Base-by-base conservation (phyloP, 2,888 invertebrate genomes). In the Luperina nickerlii region DNA sequence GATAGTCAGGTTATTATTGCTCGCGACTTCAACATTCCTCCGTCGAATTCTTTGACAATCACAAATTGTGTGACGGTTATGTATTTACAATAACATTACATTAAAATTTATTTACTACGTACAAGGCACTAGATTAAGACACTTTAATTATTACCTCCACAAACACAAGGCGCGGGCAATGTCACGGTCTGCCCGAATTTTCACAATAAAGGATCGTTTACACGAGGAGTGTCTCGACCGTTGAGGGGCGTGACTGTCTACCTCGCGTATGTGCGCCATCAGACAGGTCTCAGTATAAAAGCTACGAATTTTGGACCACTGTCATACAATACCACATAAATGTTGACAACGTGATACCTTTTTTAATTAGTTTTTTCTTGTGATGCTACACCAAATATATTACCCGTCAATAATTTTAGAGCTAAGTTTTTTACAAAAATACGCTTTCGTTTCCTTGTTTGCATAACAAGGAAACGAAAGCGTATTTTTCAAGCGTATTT, bases 51-150 rank as follows among this genome's bases (percentile, higher is more conserved):
- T 65, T 66, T 57, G 13, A 62, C n/a, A 72, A 48, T 74, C 67
- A 83, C 48, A 57, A 18, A 70, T 78, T 51, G 67, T 66, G 73
- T 75, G 42, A 72, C 54, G 18, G 67, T 48, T 66, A 51, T 74
- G 63, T 76, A 77, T 74, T 79, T 86, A 83, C 76, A 83, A 80
- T 75, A 63, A 83, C 27, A 67, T 83, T 86, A 84, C 24, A 81
- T 38, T 38, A 38, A 38, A 6, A 38, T 79, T 66, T 76, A 82
- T 77, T 74, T 82, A 89, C 76, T 76, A 88, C 81, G 77, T 83
- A 82, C 79, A 89, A 90, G 90, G 89, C 90, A 90, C 90, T 87
- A 77, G 71, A 79, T 85, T 79, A 89, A 80, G 89, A 73, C 88
- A 90, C 84, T 85, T 83, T 57, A 65, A 78, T 87, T 67, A 63